Evolutionary conservation across 2,797 vertebrate genomes (phyloP), one percentile per base, ranked within the genome.

Genomic region (Oceanodroma leucorhoa): DNA sequence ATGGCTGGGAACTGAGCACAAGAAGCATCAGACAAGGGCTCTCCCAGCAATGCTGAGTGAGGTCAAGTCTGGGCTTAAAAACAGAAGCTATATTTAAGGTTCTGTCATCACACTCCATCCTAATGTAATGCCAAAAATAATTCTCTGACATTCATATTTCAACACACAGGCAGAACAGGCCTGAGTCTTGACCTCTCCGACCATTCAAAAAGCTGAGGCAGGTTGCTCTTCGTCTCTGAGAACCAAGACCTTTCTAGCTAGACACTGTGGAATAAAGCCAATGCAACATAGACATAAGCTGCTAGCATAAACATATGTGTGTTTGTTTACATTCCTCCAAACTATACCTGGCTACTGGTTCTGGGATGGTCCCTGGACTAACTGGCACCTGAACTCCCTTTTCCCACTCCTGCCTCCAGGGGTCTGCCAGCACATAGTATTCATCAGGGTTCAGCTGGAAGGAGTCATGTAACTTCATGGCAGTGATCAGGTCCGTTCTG

Each of bases 341-440:
- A 95, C 69, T 97, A 89, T 98, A 99, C 99, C 99, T 99, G 97
- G 99, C 98, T 88, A 98, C 97, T 6, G 99, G 98, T 95, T 98
- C 98, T 5, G 99, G 99, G 93, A 99, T 98, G 97, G 99, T 98
- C 93, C 99, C 98, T 2, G 99, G 99, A 97, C 99, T 99, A 97
- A 99, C 99, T 4, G 99, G 99, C 83, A 99, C 99, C 98, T 99
- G 99, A 86, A 99, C 99, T 8, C 99, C 99, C 92, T 99, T 99
- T 97, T 99, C 99, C 99, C 99, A 99, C 93, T 99, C 99, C 98
- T 99, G 99, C 91, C 99, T 98, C 99, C 99, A 99, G 32, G 99
- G 98, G 95, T 99, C 99, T 6, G 98, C 99, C 81, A 99, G 97
- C 90, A 99, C 97, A 69, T 99, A 99, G 98, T 99, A 99, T 64